A percentile compares a stretch with the other conserved stretches of the same genome.
Conservation (phyloP, 2,888 invertebrate species). For the Ophion obscuratus region DNA sequence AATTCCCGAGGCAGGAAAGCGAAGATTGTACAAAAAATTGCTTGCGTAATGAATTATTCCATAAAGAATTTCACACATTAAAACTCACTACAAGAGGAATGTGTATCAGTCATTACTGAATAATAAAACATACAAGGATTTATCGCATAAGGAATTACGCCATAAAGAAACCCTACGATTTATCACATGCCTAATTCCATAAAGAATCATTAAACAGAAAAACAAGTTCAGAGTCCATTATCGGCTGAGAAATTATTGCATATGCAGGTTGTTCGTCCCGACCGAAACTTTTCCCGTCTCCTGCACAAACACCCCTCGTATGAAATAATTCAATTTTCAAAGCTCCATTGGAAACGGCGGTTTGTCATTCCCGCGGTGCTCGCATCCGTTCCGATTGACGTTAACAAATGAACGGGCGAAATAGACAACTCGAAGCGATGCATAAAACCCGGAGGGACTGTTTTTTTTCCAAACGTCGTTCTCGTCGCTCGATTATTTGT, state of each 20-base stretch:
- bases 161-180: background rate
- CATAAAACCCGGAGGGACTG: slow-evolving; percentile 8
- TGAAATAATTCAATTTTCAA: slow-evolving; percentile 16
- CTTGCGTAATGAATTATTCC: background rate
- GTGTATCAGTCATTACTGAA: background rate
- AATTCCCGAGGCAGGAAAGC: background rate
- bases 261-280: background rate
- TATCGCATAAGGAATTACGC: background rate
- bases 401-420: slow-evolving; percentile 38
- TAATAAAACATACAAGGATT: too few relatives aligned
- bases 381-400: slow-evolving; percentile 32
- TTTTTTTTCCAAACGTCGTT: slow-evolving; percentile 37
- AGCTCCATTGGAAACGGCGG: slow-evolving; percentile 22
- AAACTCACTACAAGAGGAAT: background rate
- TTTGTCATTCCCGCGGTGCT: slow-evolving; percentile 16
- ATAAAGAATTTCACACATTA: background rate
- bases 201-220: background rate
- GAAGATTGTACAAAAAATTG: background rate
- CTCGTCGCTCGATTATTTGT: slow-evolving; percentile 63
- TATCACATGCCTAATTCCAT: too few relatives aligned
- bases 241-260: background rate
- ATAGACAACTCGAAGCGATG: slow-evolving; percentile 29
- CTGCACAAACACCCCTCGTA: background rate
- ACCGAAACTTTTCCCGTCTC: background rate
- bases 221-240: background rate